Evolutionary conservation across 2,113 vertebrate species (phyloP).

Genomic region (Mobula birostris): DNA sequence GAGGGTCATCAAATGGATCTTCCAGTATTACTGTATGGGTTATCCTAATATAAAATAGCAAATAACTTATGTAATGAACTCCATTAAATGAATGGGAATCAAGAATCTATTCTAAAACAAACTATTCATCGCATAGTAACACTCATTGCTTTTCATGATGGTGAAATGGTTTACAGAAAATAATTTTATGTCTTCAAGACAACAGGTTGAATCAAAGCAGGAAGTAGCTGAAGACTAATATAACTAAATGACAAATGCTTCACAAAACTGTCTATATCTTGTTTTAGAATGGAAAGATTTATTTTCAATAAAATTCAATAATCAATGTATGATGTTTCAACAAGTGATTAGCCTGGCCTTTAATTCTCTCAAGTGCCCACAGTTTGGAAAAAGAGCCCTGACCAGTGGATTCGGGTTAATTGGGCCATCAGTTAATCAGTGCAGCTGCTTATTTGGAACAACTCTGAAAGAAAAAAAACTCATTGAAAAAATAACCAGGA

Average conservation of each 20-base stretch:
- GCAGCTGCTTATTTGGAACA: no score
- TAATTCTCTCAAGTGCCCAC: background rate
- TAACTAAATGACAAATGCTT: background rate
- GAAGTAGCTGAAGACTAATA: background rate
- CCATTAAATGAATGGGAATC: background rate
- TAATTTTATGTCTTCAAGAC: background rate
- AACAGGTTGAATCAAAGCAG: background rate
- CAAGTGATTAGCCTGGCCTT: no score
- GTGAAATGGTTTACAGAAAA: background rate
- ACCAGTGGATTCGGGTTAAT: no score
- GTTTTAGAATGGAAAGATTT: background rate
- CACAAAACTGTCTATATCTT: background rate
- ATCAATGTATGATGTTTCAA: background rate
- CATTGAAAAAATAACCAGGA: no score
- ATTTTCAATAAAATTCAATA: background rate
- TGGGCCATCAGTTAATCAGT: no score
- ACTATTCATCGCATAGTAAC: background rate
- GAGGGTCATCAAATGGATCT: slow-evolving; percentile 89
- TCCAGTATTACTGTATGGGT: slow-evolving; percentile 94
- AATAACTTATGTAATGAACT: fast-evolving
- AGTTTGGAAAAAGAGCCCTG: background rate
- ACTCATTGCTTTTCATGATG: background rate
- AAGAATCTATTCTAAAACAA: no score
- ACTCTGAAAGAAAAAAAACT: no score
- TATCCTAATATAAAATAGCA: slow-evolving; percentile 63